Percentiles rank a stretch among this genome's conserved stretches.
Evolutionary conservation across 2,888 invertebrate genomes (phyloP).

Genomic region (Mongoloraphidia duomilia): DNA sequence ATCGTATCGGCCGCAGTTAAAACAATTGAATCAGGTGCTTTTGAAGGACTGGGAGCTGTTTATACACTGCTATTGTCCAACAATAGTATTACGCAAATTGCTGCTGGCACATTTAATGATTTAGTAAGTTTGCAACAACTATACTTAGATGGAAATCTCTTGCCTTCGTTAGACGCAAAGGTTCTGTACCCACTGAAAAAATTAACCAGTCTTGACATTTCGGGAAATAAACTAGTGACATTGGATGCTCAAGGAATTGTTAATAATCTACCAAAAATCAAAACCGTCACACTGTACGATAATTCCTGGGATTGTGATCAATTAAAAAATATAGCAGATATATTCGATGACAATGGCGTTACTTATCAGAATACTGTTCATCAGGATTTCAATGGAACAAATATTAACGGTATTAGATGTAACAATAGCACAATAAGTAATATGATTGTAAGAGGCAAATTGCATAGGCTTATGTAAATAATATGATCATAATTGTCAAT

Average conservation of each 20-base stretch:
- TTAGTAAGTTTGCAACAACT: no score
- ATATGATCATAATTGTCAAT: no score
- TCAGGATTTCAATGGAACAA: neutral
- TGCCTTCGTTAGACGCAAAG: no score
- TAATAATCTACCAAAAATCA: neutral
- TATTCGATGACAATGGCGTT: neutral
- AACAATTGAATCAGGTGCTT: neutral
- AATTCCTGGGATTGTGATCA: neutral
- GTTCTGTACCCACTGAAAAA: no score
- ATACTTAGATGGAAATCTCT: no score
- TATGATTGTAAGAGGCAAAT: no score
- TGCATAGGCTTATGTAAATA: no score
- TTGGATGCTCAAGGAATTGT: neutral
- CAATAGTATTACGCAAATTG: neutral
- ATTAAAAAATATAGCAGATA: neutral
- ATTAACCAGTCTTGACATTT: neutral
- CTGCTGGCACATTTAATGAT: no score
- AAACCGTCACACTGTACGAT: neutral
- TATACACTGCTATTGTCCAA: neutral
- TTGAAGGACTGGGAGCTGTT: neutral
- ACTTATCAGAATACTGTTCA: neutral
- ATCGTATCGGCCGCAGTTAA: neutral
- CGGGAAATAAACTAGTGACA: neutral
- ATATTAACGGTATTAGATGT: neutral
- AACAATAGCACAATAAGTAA: neutral